Conservation (phyloP, 53 echinoderm and acorn worm genomes). For the Echinarachnius parma region DNA sequence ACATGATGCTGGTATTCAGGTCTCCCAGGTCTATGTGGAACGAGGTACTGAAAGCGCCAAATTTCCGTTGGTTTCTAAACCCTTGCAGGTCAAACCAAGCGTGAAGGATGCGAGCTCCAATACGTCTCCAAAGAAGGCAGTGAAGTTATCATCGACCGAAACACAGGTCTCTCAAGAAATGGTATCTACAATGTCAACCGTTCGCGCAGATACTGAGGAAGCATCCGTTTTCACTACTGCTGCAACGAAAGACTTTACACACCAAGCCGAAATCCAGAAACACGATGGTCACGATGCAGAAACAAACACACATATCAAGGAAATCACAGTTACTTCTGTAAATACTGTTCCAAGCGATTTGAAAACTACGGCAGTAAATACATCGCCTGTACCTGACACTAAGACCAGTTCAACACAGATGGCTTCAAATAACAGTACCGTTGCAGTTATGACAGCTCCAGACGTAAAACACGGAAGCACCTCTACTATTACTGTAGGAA, state of each 20-base stretch:
- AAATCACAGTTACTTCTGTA: conserved; percentile 7
- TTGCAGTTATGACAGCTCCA: conserved; percentile 1
- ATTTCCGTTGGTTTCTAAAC: background rate
- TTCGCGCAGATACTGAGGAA: background rate
- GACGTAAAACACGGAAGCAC: conserved; percentile 2
- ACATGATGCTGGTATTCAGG: conserved; percentile 3
- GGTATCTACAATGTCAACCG: background rate
- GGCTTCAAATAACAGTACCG: background rate
- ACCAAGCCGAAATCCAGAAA: background rate
- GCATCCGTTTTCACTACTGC: background rate
- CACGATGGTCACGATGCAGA: background rate
- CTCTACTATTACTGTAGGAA: background rate
- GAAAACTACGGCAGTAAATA: conserved; percentile 20
- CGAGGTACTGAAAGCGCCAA: background rate
- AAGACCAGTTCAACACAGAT: conserved; percentile 4
- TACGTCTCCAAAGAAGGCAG: background rate
- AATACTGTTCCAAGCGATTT: conserved; percentile 5
- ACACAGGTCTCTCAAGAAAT: conserved; percentile 5
- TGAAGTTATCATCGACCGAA: background rate
- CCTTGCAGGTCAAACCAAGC: background rate
- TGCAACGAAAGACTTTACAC: conserved; percentile 6
- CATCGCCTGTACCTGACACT: conserved; percentile 12
- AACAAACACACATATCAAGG: conserved; percentile 3
- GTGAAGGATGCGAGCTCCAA: conserved; percentile 4
- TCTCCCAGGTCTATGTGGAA: background rate